Evolutionary conservation across 2,113 vertebrate genomes (phyloP).

Genomic region (Caranx ignobilis): DNA sequence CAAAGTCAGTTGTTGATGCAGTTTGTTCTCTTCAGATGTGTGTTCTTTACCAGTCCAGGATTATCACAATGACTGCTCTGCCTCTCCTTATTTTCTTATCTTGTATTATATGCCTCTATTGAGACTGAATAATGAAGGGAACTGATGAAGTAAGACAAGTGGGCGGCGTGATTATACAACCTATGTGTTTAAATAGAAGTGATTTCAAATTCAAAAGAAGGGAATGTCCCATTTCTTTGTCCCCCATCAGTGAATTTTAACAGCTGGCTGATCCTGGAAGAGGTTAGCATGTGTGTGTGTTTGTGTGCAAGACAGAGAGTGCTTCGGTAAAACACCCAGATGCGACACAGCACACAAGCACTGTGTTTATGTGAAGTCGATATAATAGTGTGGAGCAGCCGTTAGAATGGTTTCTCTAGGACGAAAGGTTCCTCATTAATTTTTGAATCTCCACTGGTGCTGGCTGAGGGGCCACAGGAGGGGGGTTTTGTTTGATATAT

Average conservation of each 20-base stretch:
- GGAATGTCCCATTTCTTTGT: slow-evolving; percentile 44
- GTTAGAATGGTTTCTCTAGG: slow-evolving; percentile 32
- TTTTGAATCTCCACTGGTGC: slow-evolving; percentile 57
- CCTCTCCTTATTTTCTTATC: slow-evolving; percentile 10
- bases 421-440: slow-evolving; percentile 69
- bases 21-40: neutral
- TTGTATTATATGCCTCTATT: neutral
- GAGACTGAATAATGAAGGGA: slow-evolving; percentile 43
- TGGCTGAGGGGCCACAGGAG: slow-evolving; percentile 46
- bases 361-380: slow-evolving; percentile 63
- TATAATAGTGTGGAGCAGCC: slow-evolving; percentile 50
- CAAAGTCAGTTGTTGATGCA: no score
- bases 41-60: neutral
- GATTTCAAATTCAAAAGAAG: slow-evolving; percentile 41
- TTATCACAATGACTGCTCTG: slow-evolving; percentile 26
- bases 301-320: neutral
- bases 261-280: slow-evolving; percentile 57
- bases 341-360: slow-evolving; percentile 40
- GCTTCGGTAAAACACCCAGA: slow-evolving; percentile 54
- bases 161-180: slow-evolving; percentile 40
- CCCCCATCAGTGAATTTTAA: slow-evolving; percentile 49
- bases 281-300: slow-evolving; percentile 7
- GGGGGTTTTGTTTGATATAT: slow-evolving; percentile 70
- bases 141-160: slow-evolving; percentile 28
- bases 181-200: slow-evolving; percentile 38